Conservation (phyloP, 2,888 invertebrate genomes). For the Tricholauxania praeusta region DNA sequence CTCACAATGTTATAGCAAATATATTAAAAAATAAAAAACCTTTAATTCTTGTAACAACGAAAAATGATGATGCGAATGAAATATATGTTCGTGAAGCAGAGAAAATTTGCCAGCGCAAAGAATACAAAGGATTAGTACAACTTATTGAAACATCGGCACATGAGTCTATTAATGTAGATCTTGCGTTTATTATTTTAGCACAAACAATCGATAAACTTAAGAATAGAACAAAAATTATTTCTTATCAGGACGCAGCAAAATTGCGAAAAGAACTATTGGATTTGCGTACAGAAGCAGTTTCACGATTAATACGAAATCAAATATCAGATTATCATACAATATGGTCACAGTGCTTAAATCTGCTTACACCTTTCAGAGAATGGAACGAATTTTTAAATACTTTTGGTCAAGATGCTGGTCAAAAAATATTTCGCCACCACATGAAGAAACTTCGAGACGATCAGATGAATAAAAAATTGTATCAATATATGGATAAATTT, state of each 20-base stretch:
- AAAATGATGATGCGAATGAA: conserved; percentile 94
- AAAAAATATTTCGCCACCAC: conserved; percentile 81
- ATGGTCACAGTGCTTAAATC: conserved; percentile 89
- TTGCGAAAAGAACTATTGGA: conserved; percentile 90
- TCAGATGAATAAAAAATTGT: conserved; percentile 80
- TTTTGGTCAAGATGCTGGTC: conserved; percentile 88
- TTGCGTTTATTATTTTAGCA: conserved; percentile 89
- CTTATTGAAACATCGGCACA: conserved; percentile 96
- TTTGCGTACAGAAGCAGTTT: conserved; percentile 90
- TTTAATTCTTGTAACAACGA: conserved; percentile 92
- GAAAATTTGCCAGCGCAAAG: conserved; percentile 87
- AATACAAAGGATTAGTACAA: conserved; percentile 89
- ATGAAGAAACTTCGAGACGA: conserved; percentile 86
- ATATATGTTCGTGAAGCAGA: conserved; percentile 90
- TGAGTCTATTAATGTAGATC: conserved; percentile 95
- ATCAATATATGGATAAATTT: conserved; percentile 81
- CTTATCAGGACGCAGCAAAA: conserved; percentile 86
- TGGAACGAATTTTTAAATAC: conserved; percentile 90
- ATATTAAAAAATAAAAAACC: conserved; percentile 95
- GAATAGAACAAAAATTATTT: conserved; percentile 74
- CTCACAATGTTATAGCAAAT: conserved; percentile 86
- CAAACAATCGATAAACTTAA: conserved; percentile 94
- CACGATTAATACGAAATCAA: conserved; percentile 85
- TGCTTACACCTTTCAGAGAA: conserved; percentile 87
- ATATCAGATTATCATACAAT: conserved; percentile 85